Base-by-base conservation (phyloP, 1,140 invertebrate species). In the Battus philenor region DNA sequence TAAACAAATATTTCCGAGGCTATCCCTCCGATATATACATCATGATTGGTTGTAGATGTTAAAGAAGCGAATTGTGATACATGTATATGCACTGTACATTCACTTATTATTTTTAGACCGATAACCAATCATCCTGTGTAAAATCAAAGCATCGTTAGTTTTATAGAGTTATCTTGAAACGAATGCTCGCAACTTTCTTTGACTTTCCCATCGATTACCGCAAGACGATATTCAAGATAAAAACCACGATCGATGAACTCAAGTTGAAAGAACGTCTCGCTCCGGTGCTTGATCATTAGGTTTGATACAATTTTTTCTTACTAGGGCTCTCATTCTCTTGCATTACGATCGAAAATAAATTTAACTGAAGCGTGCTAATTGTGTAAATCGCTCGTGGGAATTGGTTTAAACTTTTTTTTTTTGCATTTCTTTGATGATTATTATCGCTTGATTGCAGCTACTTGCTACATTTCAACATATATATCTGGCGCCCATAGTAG, bases 251-350 rank as follows among this genome's bases (percentile, higher is more conserved):
- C 74, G 68, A 71, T 76, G 75, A 79, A 75, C 77, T 63, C 48
- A 55, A 70, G 71, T 72, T 81, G 70, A 83, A 81, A 51, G 73
- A 74, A 78, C 79, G 75, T 79, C 61, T 47, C 77, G 79, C 69
- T 73, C 43, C 59, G 65, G 41, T 72, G 64, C 44, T 29, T 65
- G 66, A 70, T 70, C 55, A 54, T 26, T 47, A 9, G n/a, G 13
- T 9, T 9, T 20, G 15, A 10, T 17, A 10, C 12, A 16, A 9
- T 34, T 34, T 36, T 18, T 15, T 36, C 20, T 20, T 18, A 44
- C 39, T 24, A 30, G 47, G 38, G 18, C 16, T 41, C 17, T 17
- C 38, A 20, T 27, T 34, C n/a, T 16, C 30, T 38, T 39, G 16
- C 36, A 22, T 16, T 38, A 31, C 17, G 33, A 26, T 22, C 33